phyloP scores from a whole-genome alignment of 2,888 invertebrate species.

The Hypselothyrea guttata region DNA sequence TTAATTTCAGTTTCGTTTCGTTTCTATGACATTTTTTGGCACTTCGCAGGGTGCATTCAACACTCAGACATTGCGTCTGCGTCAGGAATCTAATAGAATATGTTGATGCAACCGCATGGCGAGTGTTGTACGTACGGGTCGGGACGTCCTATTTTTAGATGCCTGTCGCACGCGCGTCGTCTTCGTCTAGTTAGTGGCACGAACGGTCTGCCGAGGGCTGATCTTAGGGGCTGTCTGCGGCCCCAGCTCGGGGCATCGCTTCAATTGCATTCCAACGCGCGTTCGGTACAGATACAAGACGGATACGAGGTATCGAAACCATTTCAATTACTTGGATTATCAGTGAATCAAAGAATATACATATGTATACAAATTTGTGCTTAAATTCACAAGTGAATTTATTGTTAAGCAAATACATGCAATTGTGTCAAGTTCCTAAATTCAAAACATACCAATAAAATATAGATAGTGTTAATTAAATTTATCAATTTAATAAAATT shows the following conservation, averaged over 20 bases:
- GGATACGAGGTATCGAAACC: slow-evolving; percentile 27
- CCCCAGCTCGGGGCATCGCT: slow-evolving; percentile 37
- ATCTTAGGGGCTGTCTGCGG: slow-evolving; percentile 50
- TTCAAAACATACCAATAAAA: background rate
- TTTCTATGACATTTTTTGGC: background rate
- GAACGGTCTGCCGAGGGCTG: slow-evolving; percentile 47
- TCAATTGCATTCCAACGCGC: slow-evolving; percentile 78
- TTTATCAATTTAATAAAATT: no score
- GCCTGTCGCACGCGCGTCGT: slow-evolving; percentile 33
- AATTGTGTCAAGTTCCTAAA: no score
- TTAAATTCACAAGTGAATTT: slow-evolving; percentile 2
- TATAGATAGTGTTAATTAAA: no score
- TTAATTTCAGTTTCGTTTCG: no score
- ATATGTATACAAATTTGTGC: no score
- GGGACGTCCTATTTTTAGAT: slow-evolving; percentile 60
- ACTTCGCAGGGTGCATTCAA: slow-evolving; percentile 51
- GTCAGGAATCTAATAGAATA: slow-evolving; percentile 58
- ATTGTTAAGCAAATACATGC: slow-evolving; percentile 15
- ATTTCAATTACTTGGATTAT: slow-evolving; percentile 54
- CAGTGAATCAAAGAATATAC: slow-evolving; percentile 30
- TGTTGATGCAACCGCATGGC: slow-evolving; percentile 47
- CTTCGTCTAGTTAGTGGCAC: slow-evolving; percentile 67
- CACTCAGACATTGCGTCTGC: slow-evolving; percentile 57
- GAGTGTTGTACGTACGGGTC: slow-evolving; percentile 44
- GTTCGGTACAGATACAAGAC: slow-evolving; percentile 51